Base-by-base conservation (phyloP, 92 coral and sea anemone species). In the Chrysogorgia sp. region DNA sequence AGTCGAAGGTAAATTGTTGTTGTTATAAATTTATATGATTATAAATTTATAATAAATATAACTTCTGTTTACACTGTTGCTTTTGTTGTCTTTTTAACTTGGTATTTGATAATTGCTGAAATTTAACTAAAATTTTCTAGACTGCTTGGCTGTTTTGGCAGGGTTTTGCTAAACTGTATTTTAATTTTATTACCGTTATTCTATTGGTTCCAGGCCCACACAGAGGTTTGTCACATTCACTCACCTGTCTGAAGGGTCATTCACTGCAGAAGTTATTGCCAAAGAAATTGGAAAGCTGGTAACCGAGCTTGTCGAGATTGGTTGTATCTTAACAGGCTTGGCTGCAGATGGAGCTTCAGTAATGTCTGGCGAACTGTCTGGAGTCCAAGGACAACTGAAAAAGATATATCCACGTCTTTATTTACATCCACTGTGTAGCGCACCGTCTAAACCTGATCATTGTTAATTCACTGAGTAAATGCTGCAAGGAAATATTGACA, bases 141-240 rank as follows among this genome's bases (percentile, higher is more conserved):
- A n/a, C n/a, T n/a, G n/a, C 23, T 52, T 52, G 59, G 59, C 59
- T 52, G 59, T 52, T 52, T 52, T 52, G 59, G 59, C 59, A 52
- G 64, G 64, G 64, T 58, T 20, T 20, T 25, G 30, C 64, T 58
- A 58, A 58, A 58, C 28, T 20, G 64, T 20, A 58, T 25, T 58
- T 58, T 20, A 58, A 20, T 20, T 25, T 58, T 25, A 58, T 58
- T 20, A 20, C 21, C 40, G 2, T 29, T 62, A 62, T 62, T 62
- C 68, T 32, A 62, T 62, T 62, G 68, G 68, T 29, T 62, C 68
- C 68, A 62, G 68, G 68, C 68, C 68, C 17, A 62, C 43, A 29
- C 22, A 62, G 43, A 26, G 68, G 21, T 62, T 62, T 62, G 68
- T 62, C 3, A 29, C 8, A 62, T 29, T 62, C 43, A 32, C 43